Evolutionary conservation across 1,140 invertebrate genomes (phyloP).

Genomic region (Prorops nasuta): DNA sequence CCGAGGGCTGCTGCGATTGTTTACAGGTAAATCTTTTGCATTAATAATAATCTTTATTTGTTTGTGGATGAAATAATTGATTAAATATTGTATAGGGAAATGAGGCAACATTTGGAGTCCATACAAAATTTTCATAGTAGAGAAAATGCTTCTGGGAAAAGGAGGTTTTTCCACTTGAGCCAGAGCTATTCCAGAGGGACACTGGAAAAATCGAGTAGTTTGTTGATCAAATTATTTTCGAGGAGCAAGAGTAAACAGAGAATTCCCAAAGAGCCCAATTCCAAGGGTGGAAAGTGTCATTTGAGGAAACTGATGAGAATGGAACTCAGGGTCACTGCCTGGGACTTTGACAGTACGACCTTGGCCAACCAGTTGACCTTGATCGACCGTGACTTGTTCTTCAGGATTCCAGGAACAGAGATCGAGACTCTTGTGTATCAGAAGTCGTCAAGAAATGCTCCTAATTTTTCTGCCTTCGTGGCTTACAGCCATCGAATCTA

Average conservation of each 20-base stretch:
- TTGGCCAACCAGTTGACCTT: slow-evolving; percentile 57
- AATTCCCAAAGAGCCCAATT: no score
- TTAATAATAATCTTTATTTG: no score
- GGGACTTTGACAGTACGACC: slow-evolving; percentile 58
- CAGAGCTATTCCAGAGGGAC: slow-evolving; percentile 4
- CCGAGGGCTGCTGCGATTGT: slow-evolving; percentile 48
- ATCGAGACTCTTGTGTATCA: slow-evolving; percentile 49
- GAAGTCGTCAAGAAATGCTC: slow-evolving; percentile 53
- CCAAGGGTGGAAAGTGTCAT: no score
- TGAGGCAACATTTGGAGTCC: slow-evolving; percentile 44
- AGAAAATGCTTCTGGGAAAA: slow-evolving; percentile 22
- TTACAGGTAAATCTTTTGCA: slow-evolving; percentile 35
- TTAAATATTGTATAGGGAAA: background rate
- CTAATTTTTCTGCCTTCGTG: slow-evolving; percentile 56
- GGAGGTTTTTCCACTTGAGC: slow-evolving; percentile 25
- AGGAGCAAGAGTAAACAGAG: no score
- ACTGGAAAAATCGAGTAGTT: slow-evolving; percentile 21
- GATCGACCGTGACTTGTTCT: slow-evolving; percentile 58
- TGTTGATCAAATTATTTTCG: slow-evolving; percentile 37
- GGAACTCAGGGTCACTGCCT: slow-evolving; percentile 48
- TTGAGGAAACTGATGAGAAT: slow-evolving; percentile 42
- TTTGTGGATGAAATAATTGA: no score
- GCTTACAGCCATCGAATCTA: slow-evolving; percentile 59
- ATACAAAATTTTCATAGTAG: slow-evolving; percentile 26
- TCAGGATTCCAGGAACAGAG: slow-evolving; percentile 51